Base-by-base conservation (phyloP, 2,888 invertebrate species). In the Cremastinae sp. region DNA sequence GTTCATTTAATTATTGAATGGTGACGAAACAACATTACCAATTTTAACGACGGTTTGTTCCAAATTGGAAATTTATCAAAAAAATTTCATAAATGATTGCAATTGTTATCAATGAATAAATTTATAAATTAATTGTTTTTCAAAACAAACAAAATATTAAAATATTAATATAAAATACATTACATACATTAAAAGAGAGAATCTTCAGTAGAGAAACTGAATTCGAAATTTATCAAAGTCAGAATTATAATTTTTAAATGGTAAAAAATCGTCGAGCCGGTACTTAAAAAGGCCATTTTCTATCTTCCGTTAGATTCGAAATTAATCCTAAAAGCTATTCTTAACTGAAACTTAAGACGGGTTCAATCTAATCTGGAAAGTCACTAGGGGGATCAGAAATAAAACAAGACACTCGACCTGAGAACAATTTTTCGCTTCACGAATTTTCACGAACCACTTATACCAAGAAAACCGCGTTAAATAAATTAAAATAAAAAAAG, bases 311-410 rank as follows among this genome's bases (percentile, higher is more conserved):
- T 41, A 1, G 20, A 39, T 35, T 16, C 7, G 16, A 55, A 28
- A 43, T 12, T 28, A 49, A 53, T 43, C 22, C n/a, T 61, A 70
- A 18, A 61, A 12, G 35, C 28, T 28, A n/a, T 51, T 53, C 49
- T 35, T n/a, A 8, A 47, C 14, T 39, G 43, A 22, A 65, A 66
- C 22, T 59, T 53, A 12, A 59, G 20, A 37, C 51, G 20, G 51
- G 35, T 73, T 22, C 18, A 43, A 49, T 18, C 12, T 58, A 66
- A 65, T 66, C 65, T 53, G 53, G 59, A 73, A 73, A 66, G 73
- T 65, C 43, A 61, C 28, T 59, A 59, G 43, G 53, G 66, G 65
- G 59, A 73, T 53, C 65, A 73, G 51, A 28, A 39, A 49, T 53
- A 35, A 35, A 41, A 55, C 53, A 66, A 55, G 12, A 1, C 9